Percentiles rank a stretch among this genome's conserved stretches.
Conservation (phyloP, 2,888 invertebrate species). For the Papilio gigon region DNA sequence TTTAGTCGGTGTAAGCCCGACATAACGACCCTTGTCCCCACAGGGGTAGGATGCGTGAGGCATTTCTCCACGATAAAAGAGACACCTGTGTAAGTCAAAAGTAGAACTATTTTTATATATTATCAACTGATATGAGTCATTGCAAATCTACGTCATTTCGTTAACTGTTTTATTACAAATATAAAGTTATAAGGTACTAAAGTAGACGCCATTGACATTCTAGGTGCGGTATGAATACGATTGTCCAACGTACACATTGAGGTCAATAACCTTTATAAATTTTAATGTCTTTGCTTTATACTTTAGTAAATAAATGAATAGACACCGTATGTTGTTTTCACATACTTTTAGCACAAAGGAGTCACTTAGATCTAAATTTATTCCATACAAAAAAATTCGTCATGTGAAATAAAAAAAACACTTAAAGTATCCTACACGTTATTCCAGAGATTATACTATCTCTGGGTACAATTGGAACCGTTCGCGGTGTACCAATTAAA, state of each 20-base stretch:
- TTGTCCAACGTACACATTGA: slow-evolving; percentile 25
- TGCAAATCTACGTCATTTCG: neutral
- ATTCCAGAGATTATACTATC: too few species aligned
- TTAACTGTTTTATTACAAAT: slow-evolving; percentile 9
- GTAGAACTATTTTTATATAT: too few species aligned
- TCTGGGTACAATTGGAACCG: too few species aligned
- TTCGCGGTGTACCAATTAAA: too few species aligned
- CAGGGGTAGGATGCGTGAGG: too few species aligned
- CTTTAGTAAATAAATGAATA: slow-evolving; percentile 12
- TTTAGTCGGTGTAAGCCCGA: too few species aligned
- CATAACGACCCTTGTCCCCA: too few species aligned
- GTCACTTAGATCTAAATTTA: neutral
- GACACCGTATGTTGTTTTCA: neutral
- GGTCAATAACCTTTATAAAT: slow-evolving; percentile 28
- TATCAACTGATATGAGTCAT: neutral
- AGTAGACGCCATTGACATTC: slow-evolving; percentile 34
- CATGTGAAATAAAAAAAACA: neutral
- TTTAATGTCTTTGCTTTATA: slow-evolving; percentile 20
- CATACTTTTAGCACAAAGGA: neutral
- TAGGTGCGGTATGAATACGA: slow-evolving; percentile 27
- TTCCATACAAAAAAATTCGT: neutral
- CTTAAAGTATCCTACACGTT: too few species aligned
- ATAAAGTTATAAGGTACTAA: slow-evolving; percentile 21
- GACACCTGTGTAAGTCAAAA: too few species aligned
- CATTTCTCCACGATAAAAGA: too few species aligned